Evolutionary conservation across 2,797 vertebrate genomes (phyloP).

Genomic region (Myiotriccus ornatus): DNA sequence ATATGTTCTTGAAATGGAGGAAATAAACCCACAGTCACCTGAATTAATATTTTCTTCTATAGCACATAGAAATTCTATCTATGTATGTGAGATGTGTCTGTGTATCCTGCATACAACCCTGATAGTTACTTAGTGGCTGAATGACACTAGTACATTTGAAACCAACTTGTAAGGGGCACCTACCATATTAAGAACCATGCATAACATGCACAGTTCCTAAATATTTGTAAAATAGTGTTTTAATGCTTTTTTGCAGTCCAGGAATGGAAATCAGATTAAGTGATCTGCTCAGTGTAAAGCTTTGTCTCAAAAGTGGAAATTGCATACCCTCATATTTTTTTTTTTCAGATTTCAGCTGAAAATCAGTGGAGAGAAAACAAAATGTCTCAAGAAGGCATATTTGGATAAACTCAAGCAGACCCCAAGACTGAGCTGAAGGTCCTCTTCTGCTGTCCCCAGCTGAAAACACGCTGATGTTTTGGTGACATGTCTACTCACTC

Average conservation of each 20-base stretch:
- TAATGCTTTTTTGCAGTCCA: neutral
- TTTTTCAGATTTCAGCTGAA: neutral
- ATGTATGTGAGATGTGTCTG: neutral
- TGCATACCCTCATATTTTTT: too few relatives aligned
- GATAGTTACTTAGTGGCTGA: neutral
- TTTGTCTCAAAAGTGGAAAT: neutral
- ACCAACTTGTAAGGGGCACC: neutral
- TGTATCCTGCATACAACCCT: neutral
- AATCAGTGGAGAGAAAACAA: neutral
- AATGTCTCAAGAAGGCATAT: neutral
- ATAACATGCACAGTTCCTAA: neutral
- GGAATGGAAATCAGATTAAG: neutral
- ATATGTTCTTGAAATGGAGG: neutral
- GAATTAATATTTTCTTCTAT: neutral
- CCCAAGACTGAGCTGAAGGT: neutral
- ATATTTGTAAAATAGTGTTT: neutral
- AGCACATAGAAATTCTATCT: neutral
- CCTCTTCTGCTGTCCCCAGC: rapidly evolving
- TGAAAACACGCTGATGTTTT: neutral
- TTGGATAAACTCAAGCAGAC: neutral
- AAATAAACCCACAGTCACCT: neutral
- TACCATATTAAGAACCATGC: neutral
- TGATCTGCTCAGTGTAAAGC: neutral
- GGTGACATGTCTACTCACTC: rapidly evolving
- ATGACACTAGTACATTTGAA: neutral